Evolutionary conservation across 2,113 vertebrate genomes (phyloP), one percentile per base, ranked within the genome.

Genomic region (Chaetops frenatus): DNA sequence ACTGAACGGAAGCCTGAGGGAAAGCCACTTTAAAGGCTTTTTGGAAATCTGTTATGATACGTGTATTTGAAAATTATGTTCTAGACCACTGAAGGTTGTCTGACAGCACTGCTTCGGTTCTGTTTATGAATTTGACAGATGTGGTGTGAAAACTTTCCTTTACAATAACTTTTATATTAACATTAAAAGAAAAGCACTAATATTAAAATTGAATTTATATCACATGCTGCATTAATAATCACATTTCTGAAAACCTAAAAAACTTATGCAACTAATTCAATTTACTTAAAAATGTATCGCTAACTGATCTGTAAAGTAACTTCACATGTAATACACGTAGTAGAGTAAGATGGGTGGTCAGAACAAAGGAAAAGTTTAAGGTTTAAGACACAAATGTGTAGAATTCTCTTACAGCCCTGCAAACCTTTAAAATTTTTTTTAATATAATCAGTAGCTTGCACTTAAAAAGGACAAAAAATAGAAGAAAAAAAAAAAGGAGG

Each of bases 401-500:
- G 22, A 36, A 45, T 73, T 62, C 15, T 31, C 38, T 76, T 70
- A 42, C 2, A 60, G 5, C 15, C 7, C 24, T 36, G 12, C 4
- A 67, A 38, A 1, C 2, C 5, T 65, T 20, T 48, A 51, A 56
- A 73, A 80, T 6, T 35, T 47, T 25, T 50, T 73, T 72, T 14
- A 6, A 10, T 58, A 38, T 69, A 47, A 42, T 35, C 38, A 60
- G 16, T 71, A 33, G 53, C 5, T 61, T 53, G 10, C 23, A 76
- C 20, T 51, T 42, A 53, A 89, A 12, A 58, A 90, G 7, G 7
- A n/a, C 11, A 36, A n/a, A 50, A 38, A 8, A 23, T 44, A 33
- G 9, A 29, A 8, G 15, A 24, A 4, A 7, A 22, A 38, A 61
- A 29, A 50, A 61, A 53, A 3, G 1, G 2, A 5, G 1, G 4